Evolutionary conservation across 2,888 invertebrate genomes (phyloP).

Genomic region (Andrena praecox): DNA sequence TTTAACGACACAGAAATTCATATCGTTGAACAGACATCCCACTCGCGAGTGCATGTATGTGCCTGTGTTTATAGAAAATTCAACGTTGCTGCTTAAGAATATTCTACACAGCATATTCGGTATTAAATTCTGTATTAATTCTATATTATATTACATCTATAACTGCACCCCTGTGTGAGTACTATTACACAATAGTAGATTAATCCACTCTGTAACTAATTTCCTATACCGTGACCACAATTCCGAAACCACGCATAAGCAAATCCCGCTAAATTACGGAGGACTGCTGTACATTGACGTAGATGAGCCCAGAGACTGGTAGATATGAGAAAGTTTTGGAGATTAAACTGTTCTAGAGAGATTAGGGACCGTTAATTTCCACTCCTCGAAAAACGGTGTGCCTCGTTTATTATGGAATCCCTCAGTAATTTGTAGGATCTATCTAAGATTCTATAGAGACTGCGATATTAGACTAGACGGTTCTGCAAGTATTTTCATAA

Average conservation of each 20-base stretch:
- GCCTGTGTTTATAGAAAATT: not conserved
- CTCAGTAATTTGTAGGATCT: too few relatives aligned
- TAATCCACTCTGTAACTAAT: conserved; percentile 43
- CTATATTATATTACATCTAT: not conserved
- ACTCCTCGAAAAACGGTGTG: too few relatives aligned
- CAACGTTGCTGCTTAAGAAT: not conserved
- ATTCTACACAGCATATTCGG: not conserved
- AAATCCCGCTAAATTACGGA: conserved; percentile 13
- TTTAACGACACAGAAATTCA: not conserved
- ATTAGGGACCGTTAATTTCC: not conserved
- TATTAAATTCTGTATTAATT: not conserved
- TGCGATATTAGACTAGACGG: not conserved
- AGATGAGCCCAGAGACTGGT: not conserved
- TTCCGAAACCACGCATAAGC: conserved; percentile 6
- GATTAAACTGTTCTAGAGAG: not conserved
- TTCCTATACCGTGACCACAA: conserved; percentile 45
- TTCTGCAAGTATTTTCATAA: not conserved
- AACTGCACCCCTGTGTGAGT: not conserved
- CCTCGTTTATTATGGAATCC: too few relatives aligned
- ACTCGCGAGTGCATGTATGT: not conserved
- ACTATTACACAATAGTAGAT: conserved; percentile 30
- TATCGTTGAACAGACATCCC: not conserved
- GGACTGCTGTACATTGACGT: not conserved
- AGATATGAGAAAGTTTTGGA: too few relatives aligned
- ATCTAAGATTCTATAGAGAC: not conserved